Evolutionary conservation across 2,888 invertebrate species (phyloP), one percentile per base, ranked within the genome.

Genomic region (Teinopalpus imperialis): DNA sequence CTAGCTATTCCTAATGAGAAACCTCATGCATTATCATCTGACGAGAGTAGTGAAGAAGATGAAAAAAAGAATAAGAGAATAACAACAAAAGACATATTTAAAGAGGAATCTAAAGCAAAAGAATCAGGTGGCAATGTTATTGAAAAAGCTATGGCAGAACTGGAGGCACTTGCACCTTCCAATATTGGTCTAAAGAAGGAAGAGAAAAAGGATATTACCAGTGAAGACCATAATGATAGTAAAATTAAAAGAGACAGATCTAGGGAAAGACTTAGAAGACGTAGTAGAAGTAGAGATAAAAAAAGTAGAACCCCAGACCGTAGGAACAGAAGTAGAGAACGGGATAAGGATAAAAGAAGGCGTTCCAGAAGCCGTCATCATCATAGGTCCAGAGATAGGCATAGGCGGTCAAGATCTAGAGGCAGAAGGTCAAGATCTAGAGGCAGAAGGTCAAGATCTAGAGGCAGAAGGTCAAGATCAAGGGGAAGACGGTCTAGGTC

Each of bases 121-220:
- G 48, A 43, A 4, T 40, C 58, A 10, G 70, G 58, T 54, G 81
- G 80, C 62, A 89, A 90, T 58, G 81, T 92, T 34, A 93, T 95
- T n/a, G 93, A 94, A 56, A 93, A 95, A 66, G 93, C 95, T 1
- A 95, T 97, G 95, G 93, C 95, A 9, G 94, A 94, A 53, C 81
- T 97, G 37, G 97, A 97, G 80, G 94, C 96, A 2, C 80, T 96
- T 14, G 97, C 96, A 1, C 96, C 96, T 1, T 93, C 94, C 3
- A 77, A 83, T 20, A 55, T 63, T 3, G 62, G 61, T 2, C 62
- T 34, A 2, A 66, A 59, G 40, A 57, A 53, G 35, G 75, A 63
- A 31, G 50, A 58, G 1, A 67, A 65, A 32, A 74, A 65, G 62
- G 65, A 61, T 50, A 64, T 74, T 16, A 58, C 65, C 41, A 82